Evolutionary conservation across 1,140 invertebrate genomes (phyloP).

Genomic region (Anagrus nilaparvatae): DNA sequence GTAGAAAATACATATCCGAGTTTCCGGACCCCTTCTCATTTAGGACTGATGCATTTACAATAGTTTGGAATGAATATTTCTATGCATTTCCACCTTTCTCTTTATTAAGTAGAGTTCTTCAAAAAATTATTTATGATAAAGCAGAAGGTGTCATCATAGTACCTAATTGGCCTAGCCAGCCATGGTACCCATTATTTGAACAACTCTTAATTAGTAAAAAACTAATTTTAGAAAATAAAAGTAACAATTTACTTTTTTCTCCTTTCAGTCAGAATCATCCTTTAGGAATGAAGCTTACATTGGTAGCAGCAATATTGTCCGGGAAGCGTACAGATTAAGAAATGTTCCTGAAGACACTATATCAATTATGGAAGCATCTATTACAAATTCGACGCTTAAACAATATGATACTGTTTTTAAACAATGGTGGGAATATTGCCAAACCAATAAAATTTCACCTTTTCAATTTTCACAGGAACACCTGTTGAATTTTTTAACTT

Average conservation of each 20-base stretch:
- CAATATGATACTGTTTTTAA: no score
- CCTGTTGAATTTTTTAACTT: no score
- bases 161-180: not conserved
- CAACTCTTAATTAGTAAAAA: no score
- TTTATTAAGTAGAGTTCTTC: not conserved
- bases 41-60: not conserved
- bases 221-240: slow-evolving; percentile 5
- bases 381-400: no score
- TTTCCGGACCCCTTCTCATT: slow-evolving; percentile 7
- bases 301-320: slow-evolving; percentile 17
- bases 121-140: not conserved
- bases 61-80: not conserved
- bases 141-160: not conserved
- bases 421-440: no score
- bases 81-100: not conserved
- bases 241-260: slow-evolving; percentile 10
- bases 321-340: slow-evolving; percentile 11
- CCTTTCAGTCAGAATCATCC: slow-evolving; percentile 15
- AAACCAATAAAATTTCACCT: no score
- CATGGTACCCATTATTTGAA: not conserved
- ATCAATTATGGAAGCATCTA: no score
- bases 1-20: slow-evolving; percentile 15
- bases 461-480: no score
- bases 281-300: slow-evolving; percentile 7
- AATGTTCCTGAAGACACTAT: slow-evolving; percentile 12